Percentiles rank a stretch among this genome's conserved stretches.
phyloP scores from a whole-genome alignment of 1,140 invertebrate genomes.

The Caenorhabditis latens region DNA sequence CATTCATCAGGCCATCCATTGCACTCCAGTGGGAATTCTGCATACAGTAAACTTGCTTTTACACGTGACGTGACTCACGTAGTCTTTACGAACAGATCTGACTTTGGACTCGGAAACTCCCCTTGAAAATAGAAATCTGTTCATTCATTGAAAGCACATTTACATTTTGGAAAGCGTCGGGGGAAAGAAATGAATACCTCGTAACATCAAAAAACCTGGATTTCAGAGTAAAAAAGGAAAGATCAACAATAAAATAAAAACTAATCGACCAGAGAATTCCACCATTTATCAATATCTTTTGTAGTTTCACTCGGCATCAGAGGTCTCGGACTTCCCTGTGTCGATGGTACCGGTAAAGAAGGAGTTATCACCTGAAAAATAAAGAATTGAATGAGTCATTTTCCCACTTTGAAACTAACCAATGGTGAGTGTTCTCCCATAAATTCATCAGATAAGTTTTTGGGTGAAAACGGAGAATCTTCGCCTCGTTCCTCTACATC shows the following conservation, averaged over 20 bases:
- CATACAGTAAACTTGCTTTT: too few species aligned
- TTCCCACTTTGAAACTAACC: neutral
- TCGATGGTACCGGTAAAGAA: slow-evolving; percentile 23
- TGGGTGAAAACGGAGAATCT: slow-evolving; percentile 57
- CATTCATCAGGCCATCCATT: too few species aligned
- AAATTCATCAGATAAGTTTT: slow-evolving; percentile 23
- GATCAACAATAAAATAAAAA: slow-evolving; percentile 7
- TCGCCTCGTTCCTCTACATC: slow-evolving; percentile 59
- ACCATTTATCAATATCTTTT: slow-evolving; percentile 56
- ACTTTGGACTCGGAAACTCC: too few species aligned
- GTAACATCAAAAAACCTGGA: slow-evolving; percentile 2
- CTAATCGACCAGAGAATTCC: slow-evolving; percentile 46
- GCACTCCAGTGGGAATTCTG: too few species aligned
- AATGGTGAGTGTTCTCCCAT: slow-evolving; percentile 35
- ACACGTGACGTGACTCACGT: too few species aligned
- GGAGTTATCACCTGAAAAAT: slow-evolving; percentile 34
- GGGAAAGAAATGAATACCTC: slow-evolving; percentile 2
- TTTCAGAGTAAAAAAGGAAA: neutral
- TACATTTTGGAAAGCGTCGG: slow-evolving; percentile 3
- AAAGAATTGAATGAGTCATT: neutral
- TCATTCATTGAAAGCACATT: slow-evolving; percentile 28
- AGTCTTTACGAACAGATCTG: too few species aligned
- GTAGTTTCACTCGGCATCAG: slow-evolving; percentile 54
- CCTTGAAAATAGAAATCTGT: slow-evolving; percentile 16
- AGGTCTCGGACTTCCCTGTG: slow-evolving; percentile 24